Evolutionary conservation across 92 coral and sea anemone genomes (phyloP), one percentile per base, ranked within the genome.

Genomic region (Palythoa caribaeorum): DNA sequence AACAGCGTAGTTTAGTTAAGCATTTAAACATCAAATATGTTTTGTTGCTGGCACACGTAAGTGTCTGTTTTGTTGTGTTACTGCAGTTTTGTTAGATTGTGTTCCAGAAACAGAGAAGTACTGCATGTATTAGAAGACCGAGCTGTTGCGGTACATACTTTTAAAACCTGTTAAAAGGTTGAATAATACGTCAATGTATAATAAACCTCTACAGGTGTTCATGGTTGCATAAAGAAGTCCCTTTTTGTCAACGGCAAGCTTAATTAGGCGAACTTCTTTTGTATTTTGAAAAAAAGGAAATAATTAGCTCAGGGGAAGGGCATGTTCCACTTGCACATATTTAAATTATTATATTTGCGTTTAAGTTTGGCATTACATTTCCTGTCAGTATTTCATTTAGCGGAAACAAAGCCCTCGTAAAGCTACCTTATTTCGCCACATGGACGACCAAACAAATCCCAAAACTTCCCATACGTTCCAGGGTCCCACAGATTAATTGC

Each of bases 41-140:
- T 72, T 72, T 72, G 77, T 72, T 72, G 52, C 77, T 72, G 9
- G 77, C 77, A 38, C 77, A 72, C 77, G 52, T 72, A 72, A 72
- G 77, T 72, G 77, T 72, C 77, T 52, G 51, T 72, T 38, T 47
- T 72, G 47, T 71, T 71, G 47, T 38, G 76, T 71, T 71, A 15
- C 76, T 71, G 76, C 76, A 9, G 47, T 71, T 65, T 71, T 71
- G 76, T 71, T 71, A 71, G 76, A 37, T 71, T 71, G 76, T 71
- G 28, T 71, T 71, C 76, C 35, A 37, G 28, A 71, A 71, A n/a
- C 72, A 66, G 72, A 66, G 72, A 37, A 66, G 19, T 66, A 20
- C 50, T 44, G 50, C 50, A 44, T 44, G 50, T 44, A 2, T 66
- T 66, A 66, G 72, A 66, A 66, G 19, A 66, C 72, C 72, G 72